Percentiles rank a stretch among this genome's conserved stretches.
Evolutionary conservation across 2,113 vertebrate genomes (phyloP).

Genomic region (Gymnobelideus leadbeateri): DNA sequence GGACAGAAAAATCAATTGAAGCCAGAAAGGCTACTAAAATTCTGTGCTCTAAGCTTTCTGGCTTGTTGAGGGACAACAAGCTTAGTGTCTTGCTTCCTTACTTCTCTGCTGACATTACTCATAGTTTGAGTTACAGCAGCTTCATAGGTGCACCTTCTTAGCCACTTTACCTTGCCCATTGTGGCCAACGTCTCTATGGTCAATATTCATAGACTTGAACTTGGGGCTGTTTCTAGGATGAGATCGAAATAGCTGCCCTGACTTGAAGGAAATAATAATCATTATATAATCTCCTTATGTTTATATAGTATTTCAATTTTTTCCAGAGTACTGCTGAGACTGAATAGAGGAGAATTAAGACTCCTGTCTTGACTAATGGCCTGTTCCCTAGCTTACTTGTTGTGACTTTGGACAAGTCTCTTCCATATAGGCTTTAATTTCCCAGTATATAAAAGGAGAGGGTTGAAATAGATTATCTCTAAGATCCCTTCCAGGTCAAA

Average conservation of each 20-base stretch:
- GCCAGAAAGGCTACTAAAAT: slow-evolving; percentile 3
- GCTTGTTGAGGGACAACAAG: slow-evolving; percentile 11
- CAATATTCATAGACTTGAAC: not conserved
- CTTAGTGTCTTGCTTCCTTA: slow-evolving; percentile 7
- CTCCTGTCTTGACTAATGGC: slow-evolving; percentile 10
- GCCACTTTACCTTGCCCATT: not conserved
- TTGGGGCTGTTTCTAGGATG: not conserved
- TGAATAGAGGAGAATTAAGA: not conserved
- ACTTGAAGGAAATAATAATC: not conserved
- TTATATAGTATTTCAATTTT: not conserved
- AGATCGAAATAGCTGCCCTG: not conserved
- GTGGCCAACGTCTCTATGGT: not conserved
- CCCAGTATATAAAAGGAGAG: slow-evolving; percentile 25
- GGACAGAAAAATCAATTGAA: slow-evolving; percentile 38
- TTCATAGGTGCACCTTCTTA: not conserved
- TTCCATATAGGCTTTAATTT: slow-evolving; percentile 30
- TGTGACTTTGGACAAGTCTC: slow-evolving; percentile 47
- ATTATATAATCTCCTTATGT: not conserved
- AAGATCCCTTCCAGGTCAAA: not conserved
- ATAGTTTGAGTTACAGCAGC: slow-evolving; percentile 23
- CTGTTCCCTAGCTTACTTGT: not conserved
- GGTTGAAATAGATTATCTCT: not conserved
- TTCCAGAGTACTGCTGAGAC: not conserved
- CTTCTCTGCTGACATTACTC: not conserved
- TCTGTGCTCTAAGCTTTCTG: slow-evolving; percentile 1